phyloP scores from a whole-genome alignment of 1,140 invertebrate genomes.

The Rhopalosiphum maidis region DNA sequence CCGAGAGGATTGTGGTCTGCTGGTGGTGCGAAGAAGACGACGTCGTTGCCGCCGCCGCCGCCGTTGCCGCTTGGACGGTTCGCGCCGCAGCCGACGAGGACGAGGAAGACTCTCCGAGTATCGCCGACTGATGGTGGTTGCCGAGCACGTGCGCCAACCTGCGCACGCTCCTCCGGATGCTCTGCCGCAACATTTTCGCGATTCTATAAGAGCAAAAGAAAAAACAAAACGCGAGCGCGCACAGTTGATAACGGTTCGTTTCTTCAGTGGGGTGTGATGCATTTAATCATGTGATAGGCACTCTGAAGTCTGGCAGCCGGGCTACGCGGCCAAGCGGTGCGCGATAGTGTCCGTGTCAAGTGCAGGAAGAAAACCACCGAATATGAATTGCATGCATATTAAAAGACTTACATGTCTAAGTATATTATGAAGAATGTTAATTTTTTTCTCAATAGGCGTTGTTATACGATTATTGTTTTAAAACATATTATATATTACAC shows the following conservation, averaged over 20 bases:
- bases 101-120: slow-evolving; percentile 64
- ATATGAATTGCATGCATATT: neutral
- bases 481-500: neutral
- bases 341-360: neutral
- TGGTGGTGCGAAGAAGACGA: neutral
- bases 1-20: neutral
- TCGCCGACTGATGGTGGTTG: slow-evolving; percentile 61
- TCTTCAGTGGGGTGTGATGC: neutral
- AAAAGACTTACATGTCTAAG: neutral
- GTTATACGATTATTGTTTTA: neutral
- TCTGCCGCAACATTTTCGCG: slow-evolving; percentile 79
- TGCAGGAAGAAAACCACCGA: neutral
- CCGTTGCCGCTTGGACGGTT: slow-evolving; percentile 64
- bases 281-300: no score
- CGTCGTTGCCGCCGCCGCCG: slow-evolving; percentile 63
- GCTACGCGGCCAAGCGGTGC: neutral
- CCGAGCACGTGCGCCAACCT: slow-evolving; percentile 67
- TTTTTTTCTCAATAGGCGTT: neutral
- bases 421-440: neutral
- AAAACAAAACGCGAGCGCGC: slow-evolving; percentile 16
- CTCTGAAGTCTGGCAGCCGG: neutral
- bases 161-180: slow-evolving; percentile 79
- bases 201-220: slow-evolving; percentile 65
- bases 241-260: neutral
- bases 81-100: slow-evolving; percentile 66